Evolutionary conservation across 2,888 invertebrate genomes (phyloP).

Genomic region (Tenthredo mesomela): DNA sequence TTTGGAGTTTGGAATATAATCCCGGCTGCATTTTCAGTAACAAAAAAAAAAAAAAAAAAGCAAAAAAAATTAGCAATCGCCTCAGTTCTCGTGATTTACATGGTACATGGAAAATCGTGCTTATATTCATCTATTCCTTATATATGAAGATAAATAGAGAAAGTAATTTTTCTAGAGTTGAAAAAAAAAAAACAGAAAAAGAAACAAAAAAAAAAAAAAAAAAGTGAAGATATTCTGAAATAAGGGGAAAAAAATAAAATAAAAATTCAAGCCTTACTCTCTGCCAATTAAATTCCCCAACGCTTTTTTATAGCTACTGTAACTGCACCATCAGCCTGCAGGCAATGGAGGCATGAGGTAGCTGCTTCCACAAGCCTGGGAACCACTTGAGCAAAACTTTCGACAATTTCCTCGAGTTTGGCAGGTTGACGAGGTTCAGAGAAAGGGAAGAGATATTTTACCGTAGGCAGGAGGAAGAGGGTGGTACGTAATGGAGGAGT

Average conservation of each 20-base stretch:
- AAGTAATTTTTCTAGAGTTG: background rate
- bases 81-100: background rate
- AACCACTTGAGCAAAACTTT: slow-evolving; percentile 52
- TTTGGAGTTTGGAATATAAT: background rate
- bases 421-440: slow-evolving; percentile 47
- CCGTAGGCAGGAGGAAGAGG: slow-evolving; percentile 1
- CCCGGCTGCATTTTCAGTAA: background rate
- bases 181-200: background rate
- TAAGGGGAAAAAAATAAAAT: background rate
- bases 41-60: background rate
- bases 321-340: slow-evolving; percentile 44
- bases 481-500: slow-evolving; percentile 2
- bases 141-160: background rate
- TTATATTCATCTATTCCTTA: background rate
- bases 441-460: slow-evolving; percentile 33
- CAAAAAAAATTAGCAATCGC: background rate
- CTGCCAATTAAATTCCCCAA: slow-evolving; percentile 16
- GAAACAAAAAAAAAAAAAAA: background rate
- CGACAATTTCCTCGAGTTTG: slow-evolving; percentile 54
- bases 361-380: slow-evolving; percentile 18
- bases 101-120: background rate
- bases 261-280: background rate
- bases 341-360: background rate
- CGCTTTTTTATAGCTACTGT: slow-evolving; percentile 27
- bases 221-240: background rate